Base-by-base conservation (phyloP, 1,140 invertebrate genomes). In the Drosophila nebulosa region DNA sequence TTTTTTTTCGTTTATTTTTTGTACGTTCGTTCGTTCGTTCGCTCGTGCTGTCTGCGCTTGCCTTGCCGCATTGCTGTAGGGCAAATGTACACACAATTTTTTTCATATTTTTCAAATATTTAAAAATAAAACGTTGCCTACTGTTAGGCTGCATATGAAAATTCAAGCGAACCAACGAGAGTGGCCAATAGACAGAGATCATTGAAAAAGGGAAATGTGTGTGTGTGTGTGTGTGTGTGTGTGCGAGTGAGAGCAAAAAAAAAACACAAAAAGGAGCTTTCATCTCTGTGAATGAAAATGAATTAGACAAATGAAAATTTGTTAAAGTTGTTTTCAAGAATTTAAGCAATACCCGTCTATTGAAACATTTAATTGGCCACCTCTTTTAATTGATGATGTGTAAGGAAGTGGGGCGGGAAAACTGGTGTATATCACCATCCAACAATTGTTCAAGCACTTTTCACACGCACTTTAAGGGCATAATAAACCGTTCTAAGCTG, bases 301-400 rank as follows among this genome's bases (percentile, higher is more conserved):
- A 52, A 50, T 52, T 18, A 30, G 46, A 68, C 53, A 73, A 60
- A 46, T 74, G 52, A 64, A 74, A 65, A 67, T 32, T 62, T n/a
- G 57, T 52, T 65, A 55, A 77, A 79, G n/a, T n/a, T n/a, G n/a
- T 78, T 78, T 69, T 72, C 74, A 75, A 78, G 36, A 64, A 78
- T 77, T 77, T 78, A 68, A 84, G 75, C 61, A 71, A 51, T 84
- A 83, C 30, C 3, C 12, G 30, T 32, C 78, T 83, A 88, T 78
- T 83, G 65, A 78, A 83, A 76, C 71, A 83, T 88, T 88, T 88
- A 76, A 83, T 88, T 83, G 68, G 59, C 61, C 71, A 73, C 69
- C 69, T 83, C 69, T 56, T 79, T 53, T 62, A 60, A 46, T 46
- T 46, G 39, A 21, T 46, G 7, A n/a, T n/a, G n/a, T n/a, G n/a